Evolutionary conservation across 1,140 invertebrate species (phyloP).

Genomic region (Himalopsyche phryganea): DNA sequence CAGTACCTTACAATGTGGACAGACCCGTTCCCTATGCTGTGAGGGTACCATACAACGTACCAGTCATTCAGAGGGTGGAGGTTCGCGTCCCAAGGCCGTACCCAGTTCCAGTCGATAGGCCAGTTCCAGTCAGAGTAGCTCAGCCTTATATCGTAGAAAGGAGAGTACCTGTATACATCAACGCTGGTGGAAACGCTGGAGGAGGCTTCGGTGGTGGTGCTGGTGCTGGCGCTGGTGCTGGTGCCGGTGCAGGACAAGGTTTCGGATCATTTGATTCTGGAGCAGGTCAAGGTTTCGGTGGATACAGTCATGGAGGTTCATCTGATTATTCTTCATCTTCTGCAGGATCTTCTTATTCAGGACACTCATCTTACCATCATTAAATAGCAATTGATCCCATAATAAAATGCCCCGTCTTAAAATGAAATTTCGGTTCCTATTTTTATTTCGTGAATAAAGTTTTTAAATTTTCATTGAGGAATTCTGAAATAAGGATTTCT

Average conservation of each 20-base stretch:
- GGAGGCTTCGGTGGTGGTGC: neutral
- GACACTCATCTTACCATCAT: too few relatives aligned
- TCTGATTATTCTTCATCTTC: constrained; percentile 12
- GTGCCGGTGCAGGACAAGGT: constrained; percentile 1
- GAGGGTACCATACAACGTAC: constrained; percentile 38
- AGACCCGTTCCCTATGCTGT: constrained; percentile 36
- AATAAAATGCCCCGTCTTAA: too few relatives aligned
- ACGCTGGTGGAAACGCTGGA: constrained; percentile 1
- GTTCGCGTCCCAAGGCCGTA: constrained; percentile 40
- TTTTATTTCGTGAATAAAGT: too few relatives aligned
- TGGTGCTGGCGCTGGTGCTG: neutral
- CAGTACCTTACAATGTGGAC: constrained; percentile 36
- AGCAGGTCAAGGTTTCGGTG: neutral
- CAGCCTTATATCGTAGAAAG: constrained; percentile 34
- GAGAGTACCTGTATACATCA: constrained; percentile 34
- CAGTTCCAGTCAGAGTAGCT: constrained; percentile 42
- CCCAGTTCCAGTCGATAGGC: constrained; percentile 40
- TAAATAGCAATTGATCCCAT: too few relatives aligned
- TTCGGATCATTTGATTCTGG: neutral
- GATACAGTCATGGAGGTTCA: neutral
- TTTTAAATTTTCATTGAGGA: too few relatives aligned
- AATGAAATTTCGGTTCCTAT: too few relatives aligned
- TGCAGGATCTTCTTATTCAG: constrained; percentile 14
- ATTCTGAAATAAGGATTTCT: too few relatives aligned
- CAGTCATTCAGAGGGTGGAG: constrained; percentile 42